Conservation (phyloP, 2,888 invertebrate species). For the Limnephilus rhombicus region DNA sequence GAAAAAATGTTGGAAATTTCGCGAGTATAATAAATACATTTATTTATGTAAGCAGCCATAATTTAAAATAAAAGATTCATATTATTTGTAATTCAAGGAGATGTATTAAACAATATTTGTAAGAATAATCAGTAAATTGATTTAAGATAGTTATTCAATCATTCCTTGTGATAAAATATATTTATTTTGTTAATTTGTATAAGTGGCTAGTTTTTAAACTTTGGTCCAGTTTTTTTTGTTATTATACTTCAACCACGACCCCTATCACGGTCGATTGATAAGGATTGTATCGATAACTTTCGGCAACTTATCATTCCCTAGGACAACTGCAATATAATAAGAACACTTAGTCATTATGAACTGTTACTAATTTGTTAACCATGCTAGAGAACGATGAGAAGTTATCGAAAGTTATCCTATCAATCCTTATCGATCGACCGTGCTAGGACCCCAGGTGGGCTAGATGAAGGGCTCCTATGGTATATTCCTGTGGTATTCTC, state of each 20-base stretch:
- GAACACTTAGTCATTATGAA: no score
- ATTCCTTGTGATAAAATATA: slow-evolving; percentile 51
- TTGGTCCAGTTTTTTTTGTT: not conserved
- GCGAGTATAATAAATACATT: not conserved
- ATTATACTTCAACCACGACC: not conserved
- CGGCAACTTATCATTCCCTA: no score
- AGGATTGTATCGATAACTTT: no score
- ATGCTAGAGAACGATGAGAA: no score
- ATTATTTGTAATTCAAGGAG: slow-evolving; percentile 1
- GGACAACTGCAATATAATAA: no score
- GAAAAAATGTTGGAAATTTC: not conserved
- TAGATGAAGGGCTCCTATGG: not conserved
- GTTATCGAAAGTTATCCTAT: no score
- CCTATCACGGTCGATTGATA: no score
- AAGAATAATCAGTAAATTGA: not conserved
- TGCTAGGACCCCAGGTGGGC: not conserved
- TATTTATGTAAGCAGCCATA: slow-evolving; percentile 13
- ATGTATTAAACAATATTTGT: not conserved
- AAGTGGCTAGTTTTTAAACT: not conserved
- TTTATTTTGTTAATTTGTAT: slow-evolving; percentile 28
- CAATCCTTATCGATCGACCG: no score
- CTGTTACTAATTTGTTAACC: no score
- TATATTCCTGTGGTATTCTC: not conserved
- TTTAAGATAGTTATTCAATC: slow-evolving; percentile 45
- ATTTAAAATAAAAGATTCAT: not conserved